These are phyloP conservation scores for Corythoichthys intestinalis DNA, from an alignment of 2,113 vertebrate species.

Conservation along the genomic window DNA sequence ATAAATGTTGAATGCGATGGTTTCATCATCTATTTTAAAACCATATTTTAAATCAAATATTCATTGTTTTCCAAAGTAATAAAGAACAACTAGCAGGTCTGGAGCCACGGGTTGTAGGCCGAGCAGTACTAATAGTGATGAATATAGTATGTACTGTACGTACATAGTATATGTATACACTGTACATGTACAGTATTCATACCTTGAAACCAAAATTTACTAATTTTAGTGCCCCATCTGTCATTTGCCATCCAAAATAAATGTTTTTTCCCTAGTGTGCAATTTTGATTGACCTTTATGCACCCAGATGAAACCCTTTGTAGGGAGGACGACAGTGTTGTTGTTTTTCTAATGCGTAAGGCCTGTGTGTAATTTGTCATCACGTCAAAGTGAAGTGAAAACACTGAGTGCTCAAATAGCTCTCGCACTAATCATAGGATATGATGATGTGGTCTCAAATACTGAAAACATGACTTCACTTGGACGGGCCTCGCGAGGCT, in stretches of 20 bases:
- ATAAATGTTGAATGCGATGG: too few species aligned
- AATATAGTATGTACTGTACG: too few species aligned
- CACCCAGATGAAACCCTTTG: neutral
- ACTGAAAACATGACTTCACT: constrained; percentile 35
- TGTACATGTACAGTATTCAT: too few species aligned
- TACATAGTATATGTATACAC: too few species aligned
- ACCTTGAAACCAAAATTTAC: too few species aligned
- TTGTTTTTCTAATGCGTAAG: neutral
- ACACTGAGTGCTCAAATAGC: constrained; percentile 6
- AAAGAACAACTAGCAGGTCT: too few species aligned
- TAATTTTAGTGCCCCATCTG: too few species aligned
- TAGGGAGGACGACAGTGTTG: neutral
- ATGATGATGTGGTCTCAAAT: constrained; percentile 24
- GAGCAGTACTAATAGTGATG: too few species aligned
- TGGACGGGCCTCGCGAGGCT: constrained; percentile 7
- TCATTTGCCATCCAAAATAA: neutral
- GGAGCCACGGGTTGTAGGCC: too few species aligned
- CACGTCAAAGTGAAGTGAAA: constrained; percentile 6
- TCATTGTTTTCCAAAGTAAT: too few species aligned
- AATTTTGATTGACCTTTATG: neutral
- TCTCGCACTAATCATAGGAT: constrained; percentile 11
- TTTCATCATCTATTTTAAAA: too few species aligned
- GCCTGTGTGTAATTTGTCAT: constrained; percentile 1
- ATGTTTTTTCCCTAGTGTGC: neutral
- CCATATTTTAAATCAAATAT: too few species aligned